These are phyloP conservation scores for Smutsia gigantea DNA, from an alignment of 2,797 vertebrate species.

Conservation along the genomic window DNA sequence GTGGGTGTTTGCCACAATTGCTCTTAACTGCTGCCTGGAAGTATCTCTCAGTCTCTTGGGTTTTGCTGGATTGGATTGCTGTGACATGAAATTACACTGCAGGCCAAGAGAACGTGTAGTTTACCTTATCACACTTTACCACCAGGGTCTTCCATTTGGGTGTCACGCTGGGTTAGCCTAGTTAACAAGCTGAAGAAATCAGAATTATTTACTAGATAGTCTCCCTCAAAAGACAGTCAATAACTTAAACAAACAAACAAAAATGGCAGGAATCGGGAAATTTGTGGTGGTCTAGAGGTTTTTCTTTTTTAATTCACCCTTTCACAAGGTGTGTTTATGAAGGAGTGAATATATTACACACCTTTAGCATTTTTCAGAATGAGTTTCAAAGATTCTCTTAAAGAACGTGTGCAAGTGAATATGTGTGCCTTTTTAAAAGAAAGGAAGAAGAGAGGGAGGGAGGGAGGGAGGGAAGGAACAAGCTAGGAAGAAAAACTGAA, in stretches of 20 bases:
- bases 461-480: neutral
- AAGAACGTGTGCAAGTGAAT: neutral
- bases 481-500: neutral
- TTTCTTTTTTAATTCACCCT: slow-evolving; percentile 46
- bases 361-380: slow-evolving; percentile 45
- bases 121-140: neutral
- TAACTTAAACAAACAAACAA: slow-evolving; percentile 27
- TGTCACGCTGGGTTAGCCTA: slow-evolving; percentile 30
- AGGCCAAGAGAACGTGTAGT: slow-evolving; percentile 24
- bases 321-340: slow-evolving; percentile 42
- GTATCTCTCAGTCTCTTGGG: slow-evolving; percentile 54
- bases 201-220: slow-evolving; percentile 54
- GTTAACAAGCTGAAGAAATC: neutral
- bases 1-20: slow-evolving; percentile 63
- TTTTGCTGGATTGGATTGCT: slow-evolving; percentile 34
- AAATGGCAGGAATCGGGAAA: slow-evolving; percentile 24
- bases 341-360: slow-evolving; percentile 10
- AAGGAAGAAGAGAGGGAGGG: neutral
- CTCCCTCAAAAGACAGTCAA: slow-evolving; percentile 41
- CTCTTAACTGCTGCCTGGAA: slow-evolving; percentile 52
- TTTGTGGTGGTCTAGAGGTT: neutral
- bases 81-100: neutral
- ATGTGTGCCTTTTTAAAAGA: neutral
- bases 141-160: slow-evolving; percentile 33
- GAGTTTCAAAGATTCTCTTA: slow-evolving; percentile 35